Conservation (phyloP, 2,888 invertebrate species). For the Drosophila acutilabella region DNA sequence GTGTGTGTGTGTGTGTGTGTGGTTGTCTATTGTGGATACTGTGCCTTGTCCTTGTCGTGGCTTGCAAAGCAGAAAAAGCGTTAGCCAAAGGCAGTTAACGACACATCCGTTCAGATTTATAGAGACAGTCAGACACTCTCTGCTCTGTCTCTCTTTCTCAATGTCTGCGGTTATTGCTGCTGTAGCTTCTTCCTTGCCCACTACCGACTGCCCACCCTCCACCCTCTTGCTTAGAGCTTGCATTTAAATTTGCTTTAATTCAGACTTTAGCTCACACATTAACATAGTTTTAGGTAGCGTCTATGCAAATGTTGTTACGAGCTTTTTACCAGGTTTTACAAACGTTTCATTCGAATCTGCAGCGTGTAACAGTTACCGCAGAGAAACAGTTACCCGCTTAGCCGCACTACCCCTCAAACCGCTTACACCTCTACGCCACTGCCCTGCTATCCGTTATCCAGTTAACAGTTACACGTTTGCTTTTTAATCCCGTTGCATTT, state of each 20-base stretch:
- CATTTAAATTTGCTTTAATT: slow-evolving; percentile 63
- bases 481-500: slow-evolving; percentile 79
- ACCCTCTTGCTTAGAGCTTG: slow-evolving; percentile 34
- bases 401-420: neutral
- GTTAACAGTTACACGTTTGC: slow-evolving; percentile 65
- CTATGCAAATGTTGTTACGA: slow-evolving; percentile 68
- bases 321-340: slow-evolving; percentile 65
- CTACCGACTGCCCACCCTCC: neutral
- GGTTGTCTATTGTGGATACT: slow-evolving; percentile 26
- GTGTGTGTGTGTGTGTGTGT: neutral
- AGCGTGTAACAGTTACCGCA: slow-evolving; percentile 34
- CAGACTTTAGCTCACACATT: slow-evolving; percentile 59
- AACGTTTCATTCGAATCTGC: slow-evolving; percentile 31
- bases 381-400: slow-evolving; percentile 48
- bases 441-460: slow-evolving; percentile 32
- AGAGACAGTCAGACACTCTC: slow-evolving; percentile 36
- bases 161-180: slow-evolving; percentile 63
- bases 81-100: slow-evolving; percentile 72
- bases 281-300: slow-evolving; percentile 68
- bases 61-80: slow-evolving; percentile 33
- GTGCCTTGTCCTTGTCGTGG: slow-evolving; percentile 47
- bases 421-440: too few species aligned
- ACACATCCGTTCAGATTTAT: slow-evolving; percentile 76
- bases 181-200: neutral
- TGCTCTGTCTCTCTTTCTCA: slow-evolving; percentile 48